Evolutionary conservation across 2,797 vertebrate species (phyloP).

Genomic region (Dendrocincla fuliginosa): DNA sequence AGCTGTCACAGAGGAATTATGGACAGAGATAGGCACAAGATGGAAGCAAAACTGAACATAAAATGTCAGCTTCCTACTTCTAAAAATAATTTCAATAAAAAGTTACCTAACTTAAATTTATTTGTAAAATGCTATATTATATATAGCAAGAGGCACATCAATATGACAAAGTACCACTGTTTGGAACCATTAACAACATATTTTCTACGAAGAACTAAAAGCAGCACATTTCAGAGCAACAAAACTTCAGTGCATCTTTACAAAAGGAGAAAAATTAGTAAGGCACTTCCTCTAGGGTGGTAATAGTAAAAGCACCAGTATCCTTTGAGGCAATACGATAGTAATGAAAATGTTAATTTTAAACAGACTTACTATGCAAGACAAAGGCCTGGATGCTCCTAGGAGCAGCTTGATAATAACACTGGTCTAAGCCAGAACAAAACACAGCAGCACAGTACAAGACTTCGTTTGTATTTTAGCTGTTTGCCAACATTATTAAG

Average conservation of each 20-base stretch:
- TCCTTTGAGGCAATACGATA: conserved; percentile 1
- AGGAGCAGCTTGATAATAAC: conserved; percentile 6
- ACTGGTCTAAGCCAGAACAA: conserved; percentile 46
- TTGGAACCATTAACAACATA: not conserved
- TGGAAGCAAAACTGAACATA: not conserved
- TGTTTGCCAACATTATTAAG: conserved; percentile 2
- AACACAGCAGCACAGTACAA: conserved; percentile 39
- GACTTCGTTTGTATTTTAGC: not conserved
- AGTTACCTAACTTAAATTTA: conserved; percentile 48
- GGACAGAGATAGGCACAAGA: not conserved
- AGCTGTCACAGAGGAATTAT: not conserved
- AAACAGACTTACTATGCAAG: conserved; percentile 34
- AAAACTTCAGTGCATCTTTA: conserved; percentile 22
- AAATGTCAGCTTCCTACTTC: not conserved
- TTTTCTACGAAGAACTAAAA: conserved; percentile 37
- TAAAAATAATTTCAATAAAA: not conserved
- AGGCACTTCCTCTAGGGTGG: conserved; percentile 37
- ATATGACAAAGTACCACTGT: not conserved
- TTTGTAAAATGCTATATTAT: conserved; percentile 63
- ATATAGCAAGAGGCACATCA: conserved; percentile 45
- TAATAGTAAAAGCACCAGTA: conserved; percentile 1
- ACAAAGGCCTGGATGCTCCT: conserved; percentile 42
- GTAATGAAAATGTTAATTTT: not conserved
- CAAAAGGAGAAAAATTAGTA: conserved; percentile 4
- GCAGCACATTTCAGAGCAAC: conserved; percentile 52